Base-by-base conservation (phyloP, 2,888 invertebrate species). In the Phaedon cochleariae region DNA sequence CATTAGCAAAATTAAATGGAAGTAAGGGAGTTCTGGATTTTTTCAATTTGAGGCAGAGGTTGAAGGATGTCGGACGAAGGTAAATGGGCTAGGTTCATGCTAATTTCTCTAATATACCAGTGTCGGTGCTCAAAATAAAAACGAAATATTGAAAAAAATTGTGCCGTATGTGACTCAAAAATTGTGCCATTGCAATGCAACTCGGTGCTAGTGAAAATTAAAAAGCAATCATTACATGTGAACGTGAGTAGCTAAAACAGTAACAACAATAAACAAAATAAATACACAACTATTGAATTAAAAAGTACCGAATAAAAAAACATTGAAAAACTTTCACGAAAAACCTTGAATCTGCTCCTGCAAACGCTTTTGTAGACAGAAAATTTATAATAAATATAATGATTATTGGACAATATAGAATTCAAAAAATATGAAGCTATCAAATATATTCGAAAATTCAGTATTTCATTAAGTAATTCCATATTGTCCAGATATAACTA, bases 161-260 rank as follows among this genome's bases (percentile, higher is more conserved):
- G 82, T 82, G 82, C 81, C 81, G 80, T 79, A 80, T 81, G 82
- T 83, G 83, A 83, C 80, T 83, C 77, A 82, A 84, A 81, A 82
- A 79, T 68, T 78, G 84, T 84, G 84, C 84, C 83, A 84, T 84
- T 83, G 83, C 84, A 82, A 83, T 83, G 83, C 83, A 83, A 79
- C 79, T 81, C 76, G 79, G 83, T 84, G 83, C 83, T 80, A 79
- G 79, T 80, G 79, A 79, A 77, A 81, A 79, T 77, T 78, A 79
- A 80, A 80, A 83, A 83, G 83, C 84, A 88, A 89, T 88, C 88
- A 89, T 88, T 89, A 89, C 89, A 89, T 89, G 89, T 89, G 89
- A 88, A 87, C 87, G 89, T 89, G 89, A 88, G 88, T 89, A 88
- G 86, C 83, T 83, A 83, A n/a, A 80, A 82, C 79, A 81, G 79